phyloP scores from a whole-genome alignment of 2,797 vertebrate species.

The Mergus octosetaceus region DNA sequence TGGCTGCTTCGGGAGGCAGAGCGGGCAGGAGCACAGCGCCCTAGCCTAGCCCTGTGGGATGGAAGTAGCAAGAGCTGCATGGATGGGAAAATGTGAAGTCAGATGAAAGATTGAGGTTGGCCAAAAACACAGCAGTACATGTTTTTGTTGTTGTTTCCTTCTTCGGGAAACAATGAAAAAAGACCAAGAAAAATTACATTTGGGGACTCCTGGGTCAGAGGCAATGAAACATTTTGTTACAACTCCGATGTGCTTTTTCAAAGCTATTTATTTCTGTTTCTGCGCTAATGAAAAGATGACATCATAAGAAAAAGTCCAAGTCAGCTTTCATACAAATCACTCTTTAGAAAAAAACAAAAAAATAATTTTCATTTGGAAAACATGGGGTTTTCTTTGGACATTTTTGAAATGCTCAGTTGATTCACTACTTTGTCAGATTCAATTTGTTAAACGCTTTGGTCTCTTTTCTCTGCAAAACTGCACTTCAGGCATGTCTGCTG shows the following conservation, averaged over 20 bases:
- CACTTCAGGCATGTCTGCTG: background rate
- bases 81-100: background rate
- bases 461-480: background rate
- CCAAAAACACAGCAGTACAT: background rate
- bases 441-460: background rate
- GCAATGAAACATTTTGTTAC: background rate
- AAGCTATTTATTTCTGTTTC: background rate
- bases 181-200: background rate
- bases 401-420: background rate
- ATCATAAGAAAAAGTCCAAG: background rate
- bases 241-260: background rate
- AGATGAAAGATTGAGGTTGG: background rate
- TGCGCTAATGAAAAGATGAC: background rate
- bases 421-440: background rate
- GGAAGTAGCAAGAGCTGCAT: background rate
- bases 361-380: background rate
- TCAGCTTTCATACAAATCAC: background rate
- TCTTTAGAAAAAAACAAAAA: background rate
- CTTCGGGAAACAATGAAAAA: background rate
- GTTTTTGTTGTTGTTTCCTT: background rate
- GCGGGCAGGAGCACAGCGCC: background rate
- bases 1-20: background rate
- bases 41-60: fast-evolving
- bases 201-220: background rate
- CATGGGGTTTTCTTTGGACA: background rate